Conservation (phyloP, 2,113 vertebrate genomes). For the Meriones unguiculatus region DNA sequence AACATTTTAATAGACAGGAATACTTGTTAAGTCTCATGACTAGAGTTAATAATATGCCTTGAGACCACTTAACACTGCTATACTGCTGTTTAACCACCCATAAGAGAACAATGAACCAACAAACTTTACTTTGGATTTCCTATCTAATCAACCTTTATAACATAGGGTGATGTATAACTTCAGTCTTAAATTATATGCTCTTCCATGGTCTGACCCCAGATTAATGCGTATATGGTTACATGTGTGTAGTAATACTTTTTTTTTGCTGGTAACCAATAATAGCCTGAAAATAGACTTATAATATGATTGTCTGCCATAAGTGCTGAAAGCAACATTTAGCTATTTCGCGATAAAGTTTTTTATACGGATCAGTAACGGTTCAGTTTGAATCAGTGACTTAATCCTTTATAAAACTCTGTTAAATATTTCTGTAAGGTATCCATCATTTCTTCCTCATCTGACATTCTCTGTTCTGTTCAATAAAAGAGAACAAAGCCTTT, state of each 20-base stretch:
- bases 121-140: not conserved
- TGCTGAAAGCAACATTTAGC: not conserved
- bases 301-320: not conserved
- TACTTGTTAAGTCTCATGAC: not conserved
- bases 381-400: not conserved
- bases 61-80: not conserved
- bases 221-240: not conserved
- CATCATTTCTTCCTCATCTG: not conserved
- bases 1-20: not conserved
- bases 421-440: not conserved
- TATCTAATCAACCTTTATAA: not conserved
- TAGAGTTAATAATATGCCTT: not conserved
- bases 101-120: not conserved
- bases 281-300: not conserved
- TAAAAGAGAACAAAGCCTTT: not conserved
- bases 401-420: not conserved
- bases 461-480: not conserved
- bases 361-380: not conserved
- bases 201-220: not conserved
- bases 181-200: not conserved
- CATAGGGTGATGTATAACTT: not conserved
- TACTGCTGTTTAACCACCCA: not conserved
- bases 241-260: not conserved
- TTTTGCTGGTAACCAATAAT: not conserved
- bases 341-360: not conserved